Percentiles rank a stretch among this genome's conserved stretches.
phyloP scores from a whole-genome alignment of 2,113 vertebrate species.

The Acanthochromis polyacanthus region DNA sequence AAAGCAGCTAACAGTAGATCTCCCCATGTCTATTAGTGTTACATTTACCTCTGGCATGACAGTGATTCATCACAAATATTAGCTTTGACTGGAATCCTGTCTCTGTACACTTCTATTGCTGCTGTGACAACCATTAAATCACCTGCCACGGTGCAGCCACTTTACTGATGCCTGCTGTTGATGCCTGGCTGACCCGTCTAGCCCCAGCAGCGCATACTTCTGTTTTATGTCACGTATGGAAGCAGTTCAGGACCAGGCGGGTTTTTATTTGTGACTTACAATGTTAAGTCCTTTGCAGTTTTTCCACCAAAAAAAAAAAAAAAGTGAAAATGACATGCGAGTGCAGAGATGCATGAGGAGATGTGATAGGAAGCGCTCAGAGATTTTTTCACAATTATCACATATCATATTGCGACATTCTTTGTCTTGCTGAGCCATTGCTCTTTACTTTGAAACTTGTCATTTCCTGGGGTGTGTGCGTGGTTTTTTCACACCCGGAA shows the following conservation, averaged over 20 bases:
- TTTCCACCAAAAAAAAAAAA: not conserved
- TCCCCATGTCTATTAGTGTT: conserved; percentile 79
- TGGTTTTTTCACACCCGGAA: conserved; percentile 23
- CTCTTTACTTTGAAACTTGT: conserved; percentile 29
- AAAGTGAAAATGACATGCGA: conserved; percentile 43
- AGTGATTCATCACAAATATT: conserved; percentile 83
- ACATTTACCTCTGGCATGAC: conserved; percentile 78
- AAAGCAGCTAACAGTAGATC: conserved; percentile 78
- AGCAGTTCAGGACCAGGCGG: conserved; percentile 35
- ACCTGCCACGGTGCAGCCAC: conserved; percentile 74
- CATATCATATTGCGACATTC: conserved; percentile 12
- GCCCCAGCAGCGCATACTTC: conserved; percentile 48
- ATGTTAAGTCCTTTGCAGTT: conserved; percentile 9
- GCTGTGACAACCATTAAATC: conserved; percentile 83
- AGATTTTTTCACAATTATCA: conserved; percentile 27
- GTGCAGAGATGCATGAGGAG: conserved; percentile 14
- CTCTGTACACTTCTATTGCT: conserved; percentile 69
- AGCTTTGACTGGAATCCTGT: conserved; percentile 82
- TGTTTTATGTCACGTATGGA: conserved; percentile 60
- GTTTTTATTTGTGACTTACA: conserved; percentile 9
- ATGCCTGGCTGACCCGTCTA: conserved; percentile 62
- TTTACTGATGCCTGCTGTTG: conserved; percentile 67
- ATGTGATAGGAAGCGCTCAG: conserved; percentile 4
- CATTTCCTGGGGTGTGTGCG: conserved; percentile 27
- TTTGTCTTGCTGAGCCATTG: not conserved